Base-by-base conservation (phyloP, 2,113 vertebrate genomes). In the Chitala chitala region DNA sequence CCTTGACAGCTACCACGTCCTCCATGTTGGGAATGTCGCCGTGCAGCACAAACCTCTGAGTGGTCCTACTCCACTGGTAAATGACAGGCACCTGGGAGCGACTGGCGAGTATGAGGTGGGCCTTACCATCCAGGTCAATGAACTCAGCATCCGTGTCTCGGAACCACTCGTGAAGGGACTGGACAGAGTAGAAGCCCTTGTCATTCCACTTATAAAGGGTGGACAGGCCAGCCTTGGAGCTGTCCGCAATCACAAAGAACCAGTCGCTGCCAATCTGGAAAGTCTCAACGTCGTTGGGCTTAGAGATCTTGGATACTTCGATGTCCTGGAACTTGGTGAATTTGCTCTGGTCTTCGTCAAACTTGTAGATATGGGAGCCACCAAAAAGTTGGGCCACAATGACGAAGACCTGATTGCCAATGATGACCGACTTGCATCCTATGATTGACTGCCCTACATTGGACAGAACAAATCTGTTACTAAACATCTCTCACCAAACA, bases 301-400 rank as follows among this genome's bases (percentile, higher is more conserved):
- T 99, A 84, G 96, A 98, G 79, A 98, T 96, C 74, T 94, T 94
- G 71, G 96, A 96, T 3, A 93, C 95, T 80, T 99, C 96, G 0
- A 98, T 98, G 83, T 98, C 96, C 73, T 99, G 96, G 89, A 98
- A 98, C 84, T 98, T 98, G 85, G 92, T 93, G 82, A 99, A 99
- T 71, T 93, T 94, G 76, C 93, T 96, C 90, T 96, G 96, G 88
- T 92, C 95, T 72, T 98, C 97, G 0, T 98, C 94, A 44, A 98
- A 98, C 81, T 90, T 96, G 84, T 98, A 99, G 81, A 99, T 98
- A 87, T 96, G 95, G 51, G 97, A 99, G 69, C 96, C 96, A 0
- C 96, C 97, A 8, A 99, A 98, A 69, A 99, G 95, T 82, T 98
- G 96, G 36, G 96, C 96, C 78, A 99, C 95, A 68, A 99, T 96